These are phyloP conservation scores for Aleiodes alternator DNA, from an alignment of 2,888 invertebrate genomes.

Conservation along the genomic window DNA sequence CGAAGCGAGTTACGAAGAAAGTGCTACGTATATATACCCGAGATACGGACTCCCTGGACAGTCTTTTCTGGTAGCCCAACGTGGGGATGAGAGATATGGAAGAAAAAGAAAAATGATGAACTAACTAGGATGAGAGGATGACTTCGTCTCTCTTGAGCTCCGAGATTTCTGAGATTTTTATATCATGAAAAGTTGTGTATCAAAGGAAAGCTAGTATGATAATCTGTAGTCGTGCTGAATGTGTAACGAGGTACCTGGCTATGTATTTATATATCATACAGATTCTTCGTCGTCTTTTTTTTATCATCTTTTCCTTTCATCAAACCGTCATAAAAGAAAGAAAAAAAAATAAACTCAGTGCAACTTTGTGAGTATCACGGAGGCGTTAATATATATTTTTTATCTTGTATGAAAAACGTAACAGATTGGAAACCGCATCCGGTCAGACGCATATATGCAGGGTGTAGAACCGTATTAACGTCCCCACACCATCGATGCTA, in stretches of 20 bases:
- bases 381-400: constrained; percentile 44
- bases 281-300: constrained; percentile 7
- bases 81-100: constrained; percentile 39
- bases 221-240: constrained; percentile 72
- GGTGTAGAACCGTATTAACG: constrained; percentile 66
- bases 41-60: constrained; percentile 41
- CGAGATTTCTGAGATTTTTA: constrained; percentile 66
- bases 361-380: constrained; percentile 5
- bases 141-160: constrained; percentile 32
- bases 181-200: constrained; percentile 61
- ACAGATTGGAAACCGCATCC: constrained; percentile 76
- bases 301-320: not conserved
- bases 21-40: constrained; percentile 47
- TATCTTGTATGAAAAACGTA: constrained; percentile 67
- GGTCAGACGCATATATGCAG: constrained; percentile 59
- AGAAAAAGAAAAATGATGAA: constrained; percentile 28
- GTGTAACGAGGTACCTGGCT: constrained; percentile 65
- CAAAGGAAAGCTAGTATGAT: constrained; percentile 73
- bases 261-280: not conserved
- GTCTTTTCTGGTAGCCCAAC: constrained; percentile 49
- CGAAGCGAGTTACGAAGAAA: constrained; percentile 65
- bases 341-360: not conserved
- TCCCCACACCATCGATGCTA: constrained; percentile 66
- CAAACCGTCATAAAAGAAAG: not conserved
- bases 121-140: constrained; percentile 39